Base-by-base conservation (phyloP, 1,140 invertebrate genomes). In the Gryllus bimaculatus region DNA sequence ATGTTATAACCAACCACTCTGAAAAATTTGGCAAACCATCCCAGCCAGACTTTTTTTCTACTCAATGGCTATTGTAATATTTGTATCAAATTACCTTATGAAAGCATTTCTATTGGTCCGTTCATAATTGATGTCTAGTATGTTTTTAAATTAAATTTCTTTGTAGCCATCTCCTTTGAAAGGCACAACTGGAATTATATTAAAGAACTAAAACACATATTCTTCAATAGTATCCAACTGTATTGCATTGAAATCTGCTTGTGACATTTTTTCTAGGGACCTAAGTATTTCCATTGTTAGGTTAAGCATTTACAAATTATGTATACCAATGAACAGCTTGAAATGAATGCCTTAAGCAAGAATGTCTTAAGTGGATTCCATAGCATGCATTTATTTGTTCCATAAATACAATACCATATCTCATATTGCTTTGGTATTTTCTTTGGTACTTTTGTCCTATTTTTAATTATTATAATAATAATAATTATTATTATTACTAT, bases 121-220 rank as follows among this genome's bases (percentile, higher is more conserved):
- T 66, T 66, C 54, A 66, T 18, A 66, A 66, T 66, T 66, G 54
- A 66, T 66, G 54, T 66, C 54, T 66, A 66, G 54, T 66, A 66
- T 13, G 18, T 66, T 66, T 66, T 66, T 66, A 10, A 66, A 10
- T 66, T 66, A 13, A 66, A 10, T 66, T 66, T 66, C 18, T 66
- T 66, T 66, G 54, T 66, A 66, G 54, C 54, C 54, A 66, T 66
- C 18, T 18, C 18, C 54, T 66, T 66, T 66, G 10, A 66, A 39
- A 39, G 26, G 26, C 26, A 39, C 26, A 39, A 39, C 26, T 39
- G 26, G 26, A 39, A 39, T 39, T 39, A 39, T 39, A 39, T 39
- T 39, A 39, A 39, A 39, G 26, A 39, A 39, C 26, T 39, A 2
- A 39, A 39, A 39, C 26, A 39, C 26, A 5, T 39, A 39, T 39